These are phyloP conservation scores for Falco naumanni DNA, from an alignment of 2,797 vertebrate genomes.

Conservation along the genomic window DNA sequence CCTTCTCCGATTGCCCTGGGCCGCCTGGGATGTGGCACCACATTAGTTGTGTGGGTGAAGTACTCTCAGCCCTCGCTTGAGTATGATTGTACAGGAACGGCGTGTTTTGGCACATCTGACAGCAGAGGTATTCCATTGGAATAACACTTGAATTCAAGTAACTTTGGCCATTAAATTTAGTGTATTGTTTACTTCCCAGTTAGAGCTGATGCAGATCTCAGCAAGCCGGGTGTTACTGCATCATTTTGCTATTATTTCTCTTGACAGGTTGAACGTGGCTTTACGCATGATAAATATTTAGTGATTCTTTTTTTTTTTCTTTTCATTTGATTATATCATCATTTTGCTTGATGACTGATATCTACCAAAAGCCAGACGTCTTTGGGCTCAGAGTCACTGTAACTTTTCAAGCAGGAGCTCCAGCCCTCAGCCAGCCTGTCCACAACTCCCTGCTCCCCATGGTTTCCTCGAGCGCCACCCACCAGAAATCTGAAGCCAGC, in stretches of 20 bases:
- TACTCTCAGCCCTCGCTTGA: neutral
- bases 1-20: neutral
- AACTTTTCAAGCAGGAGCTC: neutral
- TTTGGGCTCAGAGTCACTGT: neutral
- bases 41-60: neutral
- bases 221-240: neutral
- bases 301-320: neutral
- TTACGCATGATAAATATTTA: neutral
- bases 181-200: neutral
- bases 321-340: neutral
- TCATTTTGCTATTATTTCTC: constrained; percentile 16
- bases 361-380: neutral
- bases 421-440: neutral
- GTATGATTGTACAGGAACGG: neutral
- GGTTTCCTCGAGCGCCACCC: neutral
- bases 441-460: neutral
- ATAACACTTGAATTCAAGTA: neutral
- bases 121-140: neutral
- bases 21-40: neutral
- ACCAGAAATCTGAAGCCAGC: neutral
- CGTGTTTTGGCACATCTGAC: neutral
- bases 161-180: neutral
- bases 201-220: neutral
- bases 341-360: neutral
- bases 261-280: neutral